A percentile compares a stretch with the other conserved stretches of the same genome.
Evolutionary conservation across 2,113 vertebrate genomes (phyloP).

Genomic region (Malurus melanocephalus): DNA sequence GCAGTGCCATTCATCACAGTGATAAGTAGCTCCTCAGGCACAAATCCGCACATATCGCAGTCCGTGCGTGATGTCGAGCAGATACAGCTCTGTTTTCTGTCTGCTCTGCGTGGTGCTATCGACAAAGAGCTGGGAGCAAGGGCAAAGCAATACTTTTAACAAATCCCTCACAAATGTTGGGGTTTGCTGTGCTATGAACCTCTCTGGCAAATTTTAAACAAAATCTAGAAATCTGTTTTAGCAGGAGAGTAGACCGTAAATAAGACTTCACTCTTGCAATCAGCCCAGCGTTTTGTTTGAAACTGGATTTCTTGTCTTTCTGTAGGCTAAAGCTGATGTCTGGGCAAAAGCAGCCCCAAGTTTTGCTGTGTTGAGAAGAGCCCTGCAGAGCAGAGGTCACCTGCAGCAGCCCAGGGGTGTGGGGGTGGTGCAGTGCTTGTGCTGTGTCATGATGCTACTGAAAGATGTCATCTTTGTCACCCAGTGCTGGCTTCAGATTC

Average conservation of each 20-base stretch:
- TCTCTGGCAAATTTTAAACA: neutral
- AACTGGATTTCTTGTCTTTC: neutral
- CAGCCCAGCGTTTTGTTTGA: neutral
- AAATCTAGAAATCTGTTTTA: neutral
- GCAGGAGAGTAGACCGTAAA: neutral
- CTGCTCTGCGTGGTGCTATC: neutral
- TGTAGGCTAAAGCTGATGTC: neutral
- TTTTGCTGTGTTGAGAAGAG: neutral
- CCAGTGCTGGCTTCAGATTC: neutral
- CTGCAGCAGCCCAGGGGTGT: neutral
- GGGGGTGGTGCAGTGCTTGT: neutral
- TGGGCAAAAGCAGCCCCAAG: neutral
- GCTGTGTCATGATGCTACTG: neutral
- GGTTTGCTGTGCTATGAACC: neutral
- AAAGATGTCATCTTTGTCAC: neutral
- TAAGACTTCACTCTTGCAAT: neutral
- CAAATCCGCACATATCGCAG: neutral
- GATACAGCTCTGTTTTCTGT: constrained; percentile 49
- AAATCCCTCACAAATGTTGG: neutral
- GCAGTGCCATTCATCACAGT: neutral
- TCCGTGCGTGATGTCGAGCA: neutral
- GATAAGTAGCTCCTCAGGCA: constrained; percentile 30
- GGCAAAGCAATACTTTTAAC: neutral
- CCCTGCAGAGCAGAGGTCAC: neutral
- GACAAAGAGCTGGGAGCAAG: neutral